phyloP scores from a whole-genome alignment of 2,113 vertebrate species.

The Odontophorus gujanensis region DNA sequence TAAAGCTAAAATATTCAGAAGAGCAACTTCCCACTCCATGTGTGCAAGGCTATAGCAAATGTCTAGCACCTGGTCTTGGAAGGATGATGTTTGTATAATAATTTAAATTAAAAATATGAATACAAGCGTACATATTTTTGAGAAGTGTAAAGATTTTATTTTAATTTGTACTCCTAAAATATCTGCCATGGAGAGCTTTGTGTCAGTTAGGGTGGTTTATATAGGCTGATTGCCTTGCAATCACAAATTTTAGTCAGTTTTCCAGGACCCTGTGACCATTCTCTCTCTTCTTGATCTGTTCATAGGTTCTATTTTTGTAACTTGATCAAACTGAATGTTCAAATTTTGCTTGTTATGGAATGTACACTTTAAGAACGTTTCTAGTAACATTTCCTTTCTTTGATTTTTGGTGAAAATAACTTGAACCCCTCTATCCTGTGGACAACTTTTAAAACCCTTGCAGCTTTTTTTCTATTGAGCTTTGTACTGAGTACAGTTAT shows the following conservation, averaged over 20 bases:
- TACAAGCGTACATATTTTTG: not conserved
- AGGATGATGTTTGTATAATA: not conserved
- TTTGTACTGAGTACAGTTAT: not conserved
- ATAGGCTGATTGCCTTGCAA: not conserved
- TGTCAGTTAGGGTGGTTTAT: not conserved
- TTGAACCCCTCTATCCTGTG: not conserved
- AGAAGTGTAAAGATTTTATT: not conserved
- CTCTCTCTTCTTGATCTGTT: not conserved
- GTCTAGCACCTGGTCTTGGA: not conserved
- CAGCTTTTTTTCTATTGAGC: not conserved
- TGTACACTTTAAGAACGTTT: not conserved
- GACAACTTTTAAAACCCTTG: not conserved
- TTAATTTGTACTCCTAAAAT: not conserved
- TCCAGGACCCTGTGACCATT: not conserved
- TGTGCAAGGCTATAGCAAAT: not conserved
- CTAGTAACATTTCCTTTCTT: not conserved
- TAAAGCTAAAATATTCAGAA: not conserved
- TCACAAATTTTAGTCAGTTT: not conserved
- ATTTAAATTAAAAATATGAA: not conserved
- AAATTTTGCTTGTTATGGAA: not conserved
- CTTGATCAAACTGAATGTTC: not conserved
- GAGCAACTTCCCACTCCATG: fast-evolving
- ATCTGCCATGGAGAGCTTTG: not conserved
- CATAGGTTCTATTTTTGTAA: not conserved
- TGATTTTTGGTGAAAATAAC: not conserved